phyloP scores from a whole-genome alignment of 2,113 vertebrate genomes.

The crab-eating macaque (Macaca fascicularis) region T2T-MFA8v1.1 NC_088395.1:154020001-154020500 shows the following conservation, averaged over 20 bases:
- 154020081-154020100: background rate
- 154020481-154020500: background rate
- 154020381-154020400: background rate
- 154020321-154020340: background rate
- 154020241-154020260: background rate
- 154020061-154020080: background rate
- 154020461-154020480: background rate
- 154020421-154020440: background rate
- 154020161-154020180: background rate
- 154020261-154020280: background rate
- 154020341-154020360: background rate
- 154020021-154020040: background rate
- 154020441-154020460: background rate
- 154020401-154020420: background rate
- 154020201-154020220: background rate
- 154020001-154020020: background rate
- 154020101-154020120: background rate
- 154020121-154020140: background rate
- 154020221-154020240: background rate
- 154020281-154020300: background rate
- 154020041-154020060: background rate
- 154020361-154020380: background rate
- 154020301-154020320: background rate
- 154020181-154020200: background rate
- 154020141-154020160: background rate